Evolutionary conservation across 2,797 vertebrate genomes (phyloP).

Genomic region (Eptatretus atami): DNA sequence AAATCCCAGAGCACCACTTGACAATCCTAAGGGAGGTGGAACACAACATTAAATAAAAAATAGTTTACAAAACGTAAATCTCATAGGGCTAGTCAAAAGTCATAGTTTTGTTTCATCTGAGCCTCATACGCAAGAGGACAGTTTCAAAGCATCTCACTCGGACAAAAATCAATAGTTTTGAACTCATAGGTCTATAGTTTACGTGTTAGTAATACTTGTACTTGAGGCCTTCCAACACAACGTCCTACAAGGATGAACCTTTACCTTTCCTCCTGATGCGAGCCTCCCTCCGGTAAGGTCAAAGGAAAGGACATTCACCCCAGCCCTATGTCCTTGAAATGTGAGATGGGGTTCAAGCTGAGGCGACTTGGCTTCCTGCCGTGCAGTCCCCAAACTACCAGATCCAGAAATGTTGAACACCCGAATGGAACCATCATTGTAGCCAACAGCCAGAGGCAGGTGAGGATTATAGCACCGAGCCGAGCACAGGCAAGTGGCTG

Average conservation of each 20-base stretch:
- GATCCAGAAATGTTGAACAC: constrained; percentile 51
- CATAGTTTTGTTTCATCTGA: no score
- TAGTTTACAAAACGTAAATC: no score
- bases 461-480: constrained; percentile 31
- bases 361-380: no score
- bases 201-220: no score
- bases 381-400: constrained; percentile 12
- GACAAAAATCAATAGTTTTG: no score
- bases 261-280: constrained; percentile 64
- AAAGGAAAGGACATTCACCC: constrained; percentile 37
- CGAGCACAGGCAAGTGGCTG: constrained; percentile 45
- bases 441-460: constrained; percentile 52
- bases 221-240: no score
- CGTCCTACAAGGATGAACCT: no score
- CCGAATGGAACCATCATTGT: constrained; percentile 49
- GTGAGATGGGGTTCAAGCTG: constrained; percentile 20
- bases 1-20: constrained; percentile 85
- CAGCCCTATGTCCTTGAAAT: constrained; percentile 75
- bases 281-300: constrained; percentile 50
- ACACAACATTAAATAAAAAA: neutral
- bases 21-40: constrained; percentile 34
- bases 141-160: no score
- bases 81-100: no score
- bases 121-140: no score
- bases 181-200: no score